Evolutionary conservation across 2,888 invertebrate genomes (phyloP).

Genomic region (Parelbella ahira): DNA sequence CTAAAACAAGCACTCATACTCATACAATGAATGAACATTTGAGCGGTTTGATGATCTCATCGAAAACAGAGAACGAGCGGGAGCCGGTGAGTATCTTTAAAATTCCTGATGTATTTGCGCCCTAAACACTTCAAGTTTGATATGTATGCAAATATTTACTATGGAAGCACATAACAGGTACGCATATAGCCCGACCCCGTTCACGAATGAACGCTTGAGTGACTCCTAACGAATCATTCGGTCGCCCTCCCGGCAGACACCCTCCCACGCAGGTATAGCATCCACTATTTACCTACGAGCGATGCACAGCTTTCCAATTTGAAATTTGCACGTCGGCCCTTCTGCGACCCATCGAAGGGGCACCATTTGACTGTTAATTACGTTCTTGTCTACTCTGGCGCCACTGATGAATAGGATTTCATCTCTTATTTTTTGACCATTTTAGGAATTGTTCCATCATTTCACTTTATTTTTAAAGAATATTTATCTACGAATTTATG

Average conservation of each 20-base stretch:
- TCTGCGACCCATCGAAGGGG: slow-evolving; percentile 47
- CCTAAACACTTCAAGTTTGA: slow-evolving; percentile 54
- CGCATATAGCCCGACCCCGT: slow-evolving; percentile 59
- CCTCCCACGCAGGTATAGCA: slow-evolving; percentile 38
- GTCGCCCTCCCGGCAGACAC: slow-evolving; percentile 35
- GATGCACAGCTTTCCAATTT: slow-evolving; percentile 58
- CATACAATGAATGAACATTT: no score
- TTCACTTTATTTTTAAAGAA: not conserved
- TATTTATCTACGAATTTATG: no score
- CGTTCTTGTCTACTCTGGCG: slow-evolving; percentile 55
- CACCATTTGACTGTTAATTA: slow-evolving; percentile 63
- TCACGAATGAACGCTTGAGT: slow-evolving; percentile 71
- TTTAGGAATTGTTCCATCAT: not conserved
- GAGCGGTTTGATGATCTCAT: slow-evolving; percentile 35
- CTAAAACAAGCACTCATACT: no score
- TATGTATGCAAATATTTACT: slow-evolving; percentile 77
- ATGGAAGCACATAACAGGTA: slow-evolving; percentile 67
- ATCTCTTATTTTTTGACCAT: not conserved
- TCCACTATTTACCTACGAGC: slow-evolving; percentile 50
- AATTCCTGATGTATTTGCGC: slow-evolving; percentile 40
- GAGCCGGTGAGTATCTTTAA: slow-evolving; percentile 37
- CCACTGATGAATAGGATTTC: slow-evolving; percentile 34
- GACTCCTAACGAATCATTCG: slow-evolving; percentile 68
- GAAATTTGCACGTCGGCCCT: slow-evolving; percentile 58
- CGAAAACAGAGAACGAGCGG: slow-evolving; percentile 37